Base-by-base conservation (phyloP, 2,113 vertebrate species). In the Entomyzon cyanotis region DNA sequence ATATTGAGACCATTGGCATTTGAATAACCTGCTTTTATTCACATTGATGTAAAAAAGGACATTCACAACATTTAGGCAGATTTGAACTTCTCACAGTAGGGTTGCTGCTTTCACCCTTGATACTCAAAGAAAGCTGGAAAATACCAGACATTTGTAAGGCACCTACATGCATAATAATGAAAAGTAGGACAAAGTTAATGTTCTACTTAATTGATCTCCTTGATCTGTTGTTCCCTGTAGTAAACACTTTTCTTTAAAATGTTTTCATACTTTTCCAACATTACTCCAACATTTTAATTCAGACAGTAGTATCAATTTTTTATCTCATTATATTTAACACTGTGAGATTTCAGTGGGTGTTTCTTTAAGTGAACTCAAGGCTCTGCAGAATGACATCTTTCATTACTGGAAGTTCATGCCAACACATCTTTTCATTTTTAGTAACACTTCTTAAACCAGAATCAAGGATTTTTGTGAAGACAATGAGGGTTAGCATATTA, bases 401-500 rank as follows among this genome's bases (percentile, higher is more conserved):
- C 12, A 50, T 78, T 58, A 47, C 27, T 46, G 8, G 22, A 69
- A 75, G 14, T 46, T 78, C 59, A 63, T 55, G 9, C 5, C 25
- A 89, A 42, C 1, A 12, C 1, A 28, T 28, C 2, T 76, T 67
- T 77, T 58, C 1, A 46, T 70, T 62, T 73, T 71, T 35, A 55
- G 11, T 59, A 69, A 5, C 8, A 12, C 2, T 84, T 84, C 46
- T 89, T 59, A 65, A 86, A 42, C 2, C 2, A 90, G 12, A 75
- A 59, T 65, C 4, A 60, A 67, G 7, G 9, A 55, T 20, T 78
- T 89, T 55, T 89, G 16, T 63, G 17, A 77, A 63, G 15, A 70
- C 2, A 44, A 30, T 53, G 1, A 77, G 4, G 0, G 0, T 60
- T 74, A 44, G 5, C 2, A 24, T 74, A 44, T 37, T 46, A 50